Evolutionary conservation across 2,797 vertebrate species (phyloP).

Genomic region (Chloroceryle amazona): DNA sequence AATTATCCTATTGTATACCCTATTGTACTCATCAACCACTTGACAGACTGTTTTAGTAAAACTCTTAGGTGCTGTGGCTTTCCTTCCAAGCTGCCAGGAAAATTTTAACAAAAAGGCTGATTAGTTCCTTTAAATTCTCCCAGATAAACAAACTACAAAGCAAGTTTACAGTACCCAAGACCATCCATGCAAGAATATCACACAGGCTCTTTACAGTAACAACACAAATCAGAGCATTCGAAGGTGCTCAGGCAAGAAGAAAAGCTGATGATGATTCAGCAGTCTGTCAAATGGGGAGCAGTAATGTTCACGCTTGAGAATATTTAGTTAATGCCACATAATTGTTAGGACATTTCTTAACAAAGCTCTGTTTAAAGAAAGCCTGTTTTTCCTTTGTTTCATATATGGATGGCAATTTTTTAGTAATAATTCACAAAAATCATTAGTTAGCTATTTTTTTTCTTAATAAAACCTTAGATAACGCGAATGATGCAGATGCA

Average conservation of each 20-base stretch:
- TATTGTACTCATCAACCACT: not conserved
- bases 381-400: not conserved
- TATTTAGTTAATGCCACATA: not conserved
- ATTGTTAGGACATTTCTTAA: not conserved
- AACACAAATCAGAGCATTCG: not conserved
- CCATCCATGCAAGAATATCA: slow-evolving; percentile 11
- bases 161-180: not conserved
- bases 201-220: not conserved
- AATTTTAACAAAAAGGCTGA: not conserved
- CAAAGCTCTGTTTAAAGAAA: not conserved
- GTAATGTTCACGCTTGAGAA: not conserved
- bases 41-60: slow-evolving; percentile 32
- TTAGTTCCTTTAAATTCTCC: not conserved
- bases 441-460: no score
- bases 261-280: slow-evolving; percentile 1
- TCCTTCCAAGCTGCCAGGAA: slow-evolving; percentile 15
- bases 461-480: not conserved
- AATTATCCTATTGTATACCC: slow-evolving; percentile 16
- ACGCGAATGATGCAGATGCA: not conserved
- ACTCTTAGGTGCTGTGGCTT: not conserved
- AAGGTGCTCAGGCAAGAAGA: not conserved
- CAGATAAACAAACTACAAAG: slow-evolving; percentile 29
- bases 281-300: not conserved
- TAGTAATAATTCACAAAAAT: not conserved
- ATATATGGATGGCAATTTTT: accelerated